Evolutionary conservation across 1,140 invertebrate species (phyloP).

Genomic region (Hesperophylax magnus): DNA sequence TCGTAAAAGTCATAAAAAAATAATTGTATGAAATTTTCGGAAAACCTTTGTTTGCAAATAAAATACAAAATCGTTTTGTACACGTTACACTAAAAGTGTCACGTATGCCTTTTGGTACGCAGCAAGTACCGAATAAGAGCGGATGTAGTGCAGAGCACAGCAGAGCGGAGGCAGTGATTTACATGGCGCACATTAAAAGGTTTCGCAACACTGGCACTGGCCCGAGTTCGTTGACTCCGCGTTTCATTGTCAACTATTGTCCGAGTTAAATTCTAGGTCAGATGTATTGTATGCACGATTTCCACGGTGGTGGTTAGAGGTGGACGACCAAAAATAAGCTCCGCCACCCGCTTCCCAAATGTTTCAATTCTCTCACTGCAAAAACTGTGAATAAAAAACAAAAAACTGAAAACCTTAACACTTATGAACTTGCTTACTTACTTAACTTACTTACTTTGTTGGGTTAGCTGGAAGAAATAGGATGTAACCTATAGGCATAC

Average conservation of each 20-base stretch:
- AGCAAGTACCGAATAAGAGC: background rate
- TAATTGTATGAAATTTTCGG: too few species aligned
- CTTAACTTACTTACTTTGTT: too few species aligned
- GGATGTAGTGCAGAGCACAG: background rate
- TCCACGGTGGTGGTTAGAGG: slow-evolving; percentile 33
- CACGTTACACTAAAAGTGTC: too few species aligned
- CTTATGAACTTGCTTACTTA: too few species aligned
- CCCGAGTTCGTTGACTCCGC: slow-evolving; percentile 32
- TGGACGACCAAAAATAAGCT: slow-evolving; percentile 24
- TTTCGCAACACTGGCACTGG: slow-evolving; percentile 25
- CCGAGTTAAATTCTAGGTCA: slow-evolving; percentile 45
- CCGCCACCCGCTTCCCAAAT: slow-evolving; percentile 5
- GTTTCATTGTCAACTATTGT: slow-evolving; percentile 49
- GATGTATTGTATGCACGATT: slow-evolving; percentile 35
- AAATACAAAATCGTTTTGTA: too few species aligned
- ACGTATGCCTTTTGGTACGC: too few species aligned
- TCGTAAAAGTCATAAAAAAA: too few species aligned
- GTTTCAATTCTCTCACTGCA: background rate
- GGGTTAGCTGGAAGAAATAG: too few species aligned
- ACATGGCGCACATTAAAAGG: slow-evolving; percentile 24
- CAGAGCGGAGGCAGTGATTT: background rate
- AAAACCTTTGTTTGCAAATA: too few species aligned
- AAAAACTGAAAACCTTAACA: too few species aligned
- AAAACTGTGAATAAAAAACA: too few species aligned
- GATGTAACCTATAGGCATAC: too few species aligned